Evolutionary conservation across 64 coral and sea anemone genomes (phyloP), one percentile per base, ranked within the genome.

Genomic region (Astreopora myriophthalma): DNA sequence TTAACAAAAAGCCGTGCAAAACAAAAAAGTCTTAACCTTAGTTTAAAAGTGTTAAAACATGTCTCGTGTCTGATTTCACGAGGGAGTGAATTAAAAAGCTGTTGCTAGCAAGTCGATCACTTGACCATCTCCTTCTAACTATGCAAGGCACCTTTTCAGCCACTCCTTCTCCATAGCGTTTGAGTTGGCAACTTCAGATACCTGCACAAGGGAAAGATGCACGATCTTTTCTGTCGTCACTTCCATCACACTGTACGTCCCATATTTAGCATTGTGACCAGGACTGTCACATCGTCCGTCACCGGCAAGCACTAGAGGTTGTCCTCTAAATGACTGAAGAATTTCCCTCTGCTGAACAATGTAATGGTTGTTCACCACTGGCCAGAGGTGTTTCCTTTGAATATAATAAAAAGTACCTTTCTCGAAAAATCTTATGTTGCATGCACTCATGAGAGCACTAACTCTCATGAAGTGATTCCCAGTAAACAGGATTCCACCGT

Each of bases 351-450:
- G 48, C 57, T 81, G 78, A 3, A 19, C 13, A 58, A 58, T 9
- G 57, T 58, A 60, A 36, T 31, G 48, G 33, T 58, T 52, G 75
- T 79, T 79, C 3, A 79, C 29, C 20, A 79, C 75, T 51, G 75
- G 44, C 49, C 49, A 58, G 14, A 79, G 40, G 27, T 51, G 49
- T 40, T 79, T 79, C 75, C 49, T 58, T 33, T 79, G 75, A 51
- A 58, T 58, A 28, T 51, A 26, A 31, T 79, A 79, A 32, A 76
- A 76, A 1, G 13, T 17, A 4, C 73, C 34, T 11, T 75, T 75
- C 33, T 46, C 39, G 10, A 75, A n/a, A 48, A 80, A 80, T 61
- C 52, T 81, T 9, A 81, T 33, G 19, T 58, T 81, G 78, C 46
- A 63, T 12, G 49, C 78, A 30, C 57, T 63, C 71, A 74, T 40